A percentile compares a stretch with the other conserved stretches of the same genome.
Evolutionary conservation across 2,888 invertebrate genomes (phyloP).

Genomic region (Drosophila pegasa): DNA sequence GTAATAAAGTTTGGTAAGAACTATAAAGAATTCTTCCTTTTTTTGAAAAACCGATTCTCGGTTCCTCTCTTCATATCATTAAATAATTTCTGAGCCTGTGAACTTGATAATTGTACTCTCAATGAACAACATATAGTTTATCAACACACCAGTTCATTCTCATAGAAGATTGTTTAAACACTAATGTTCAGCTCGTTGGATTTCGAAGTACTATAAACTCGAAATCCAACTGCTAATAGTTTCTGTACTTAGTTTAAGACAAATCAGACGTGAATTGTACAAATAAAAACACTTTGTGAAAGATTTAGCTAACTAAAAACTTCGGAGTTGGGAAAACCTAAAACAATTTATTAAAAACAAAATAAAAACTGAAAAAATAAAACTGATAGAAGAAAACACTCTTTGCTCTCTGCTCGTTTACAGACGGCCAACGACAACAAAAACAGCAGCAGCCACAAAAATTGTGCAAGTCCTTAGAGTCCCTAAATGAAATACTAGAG

Average conservation of each 20-base stretch:
- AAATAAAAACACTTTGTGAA: constrained; percentile 20
- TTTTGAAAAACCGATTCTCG: neutral
- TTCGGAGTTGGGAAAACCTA: constrained; percentile 14
- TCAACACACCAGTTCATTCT: neutral
- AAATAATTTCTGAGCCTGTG: neutral
- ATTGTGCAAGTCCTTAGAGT: constrained; percentile 41
- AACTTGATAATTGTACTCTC: neutral
- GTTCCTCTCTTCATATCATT: neutral
- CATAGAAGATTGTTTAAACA: neutral
- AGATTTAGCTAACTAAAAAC: constrained; percentile 22
- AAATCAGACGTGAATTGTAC: neutral
- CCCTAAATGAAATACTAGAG: constrained; percentile 48
- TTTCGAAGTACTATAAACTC: neutral
- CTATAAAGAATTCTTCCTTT: neutral
- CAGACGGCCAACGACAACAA: constrained; percentile 57
- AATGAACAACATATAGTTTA: neutral
- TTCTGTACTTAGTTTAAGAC: constrained; percentile 1
- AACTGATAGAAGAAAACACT: constrained; percentile 67
- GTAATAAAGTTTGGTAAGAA: neutral
- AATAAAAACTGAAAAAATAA: constrained; percentile 23
- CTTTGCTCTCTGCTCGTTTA: constrained; percentile 72
- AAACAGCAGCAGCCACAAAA: constrained; percentile 42
- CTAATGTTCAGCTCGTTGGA: neutral
- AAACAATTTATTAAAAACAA: neutral
- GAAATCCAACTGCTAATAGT: neutral